phyloP scores from a whole-genome alignment of 2,797 vertebrate genomes.

The Australoheros facetus region DNA sequence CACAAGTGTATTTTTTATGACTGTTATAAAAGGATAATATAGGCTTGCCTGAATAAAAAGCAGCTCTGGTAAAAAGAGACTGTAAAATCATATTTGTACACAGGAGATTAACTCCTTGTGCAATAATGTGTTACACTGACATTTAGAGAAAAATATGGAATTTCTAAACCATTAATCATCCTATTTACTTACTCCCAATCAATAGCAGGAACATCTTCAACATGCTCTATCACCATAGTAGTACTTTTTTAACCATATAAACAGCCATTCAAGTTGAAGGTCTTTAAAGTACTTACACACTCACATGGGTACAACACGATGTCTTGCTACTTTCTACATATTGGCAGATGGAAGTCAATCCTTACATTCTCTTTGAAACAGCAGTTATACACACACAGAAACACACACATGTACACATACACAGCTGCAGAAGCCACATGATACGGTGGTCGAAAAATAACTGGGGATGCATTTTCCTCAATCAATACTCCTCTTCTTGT shows the following conservation, averaged over 20 bases:
- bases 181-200: constrained; percentile 57
- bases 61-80: constrained; percentile 38
- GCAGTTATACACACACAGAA: background rate
- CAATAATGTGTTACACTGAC: constrained; percentile 47
- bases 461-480: constrained; percentile 64
- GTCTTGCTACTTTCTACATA: constrained; percentile 44
- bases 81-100: constrained; percentile 67
- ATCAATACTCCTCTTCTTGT: constrained; percentile 56
- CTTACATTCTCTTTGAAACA: constrained; percentile 49
- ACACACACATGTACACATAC: constrained; percentile 1
- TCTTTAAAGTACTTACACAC: constrained; percentile 25
- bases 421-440: constrained; percentile 47
- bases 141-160: constrained; percentile 21
- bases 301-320: constrained; percentile 33
- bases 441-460: constrained; percentile 60
- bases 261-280: constrained; percentile 4
- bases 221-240: constrained; percentile 20
- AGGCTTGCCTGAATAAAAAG: constrained; percentile 55
- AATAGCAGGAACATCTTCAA: constrained; percentile 36
- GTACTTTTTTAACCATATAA: constrained; percentile 3
- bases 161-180: constrained; percentile 23
- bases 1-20: constrained; percentile 66
- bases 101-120: constrained; percentile 65
- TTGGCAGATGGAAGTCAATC: constrained; percentile 69
- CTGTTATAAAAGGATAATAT: constrained; percentile 66